These are phyloP conservation scores for Mobula birostris DNA, from an alignment of 2,113 vertebrate species.

Conservation along the genomic window DNA sequence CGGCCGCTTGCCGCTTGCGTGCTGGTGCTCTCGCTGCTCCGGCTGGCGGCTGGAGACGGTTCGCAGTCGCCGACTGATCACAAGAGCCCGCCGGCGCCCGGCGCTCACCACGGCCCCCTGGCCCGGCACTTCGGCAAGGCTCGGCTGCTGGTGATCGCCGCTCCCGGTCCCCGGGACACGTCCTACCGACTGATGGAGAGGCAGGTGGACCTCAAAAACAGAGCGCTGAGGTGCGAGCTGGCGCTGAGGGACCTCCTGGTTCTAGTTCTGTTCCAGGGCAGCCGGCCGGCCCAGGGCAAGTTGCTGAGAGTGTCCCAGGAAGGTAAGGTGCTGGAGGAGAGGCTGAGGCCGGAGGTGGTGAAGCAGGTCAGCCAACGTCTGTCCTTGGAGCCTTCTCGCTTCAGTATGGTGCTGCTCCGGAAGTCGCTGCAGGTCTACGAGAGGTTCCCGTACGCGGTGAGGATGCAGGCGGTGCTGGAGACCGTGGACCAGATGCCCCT, in stretches of 20 bases:
- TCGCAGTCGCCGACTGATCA: neutral
- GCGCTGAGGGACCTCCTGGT: constrained; percentile 63
- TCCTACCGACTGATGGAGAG: constrained; percentile 68
- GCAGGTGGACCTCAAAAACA: constrained; percentile 58
- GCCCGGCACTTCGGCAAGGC: constrained; percentile 58
- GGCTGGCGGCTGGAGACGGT: neutral
- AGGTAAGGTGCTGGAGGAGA: constrained; percentile 54
- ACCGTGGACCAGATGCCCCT: constrained; percentile 62
- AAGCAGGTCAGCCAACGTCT: constrained; percentile 59
- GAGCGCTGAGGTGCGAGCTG: constrained; percentile 58
- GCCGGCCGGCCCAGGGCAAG: constrained; percentile 61
- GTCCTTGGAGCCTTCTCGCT: constrained; percentile 55
- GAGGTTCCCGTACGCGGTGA: constrained; percentile 65
- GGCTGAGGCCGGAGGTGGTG: constrained; percentile 56
- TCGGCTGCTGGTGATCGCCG: constrained; percentile 64
- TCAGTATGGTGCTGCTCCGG: constrained; percentile 63
- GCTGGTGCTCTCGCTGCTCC: neutral
- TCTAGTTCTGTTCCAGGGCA: constrained; percentile 60
- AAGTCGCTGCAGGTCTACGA: constrained; percentile 61
- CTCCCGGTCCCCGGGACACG: constrained; percentile 54
- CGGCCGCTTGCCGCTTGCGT: neutral
- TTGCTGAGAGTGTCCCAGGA: constrained; percentile 53
- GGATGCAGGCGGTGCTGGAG: constrained; percentile 59
- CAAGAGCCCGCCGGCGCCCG: constrained; percentile 38
- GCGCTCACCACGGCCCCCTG: constrained; percentile 56